phyloP scores from a whole-genome alignment of 2,113 vertebrate genomes.

The Brachypodius melanocephalos region DNA sequence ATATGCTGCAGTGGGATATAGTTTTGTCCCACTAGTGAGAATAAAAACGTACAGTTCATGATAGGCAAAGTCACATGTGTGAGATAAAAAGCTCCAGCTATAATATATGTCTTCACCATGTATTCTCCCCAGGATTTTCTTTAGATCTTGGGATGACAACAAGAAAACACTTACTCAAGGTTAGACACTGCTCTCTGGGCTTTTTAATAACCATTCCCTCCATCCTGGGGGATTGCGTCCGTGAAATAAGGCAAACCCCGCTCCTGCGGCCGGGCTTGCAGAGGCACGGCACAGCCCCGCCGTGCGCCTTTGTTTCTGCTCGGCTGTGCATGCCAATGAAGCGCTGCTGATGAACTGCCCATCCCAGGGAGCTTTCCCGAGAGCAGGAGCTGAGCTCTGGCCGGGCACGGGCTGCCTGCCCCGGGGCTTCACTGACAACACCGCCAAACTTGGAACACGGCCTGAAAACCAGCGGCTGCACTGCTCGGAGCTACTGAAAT shows the following conservation, averaged over 20 bases:
- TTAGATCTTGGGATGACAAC: constrained; percentile 78
- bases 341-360: accelerated
- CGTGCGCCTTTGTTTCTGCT: neutral
- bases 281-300: neutral
- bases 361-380: neutral
- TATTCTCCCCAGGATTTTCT: constrained; percentile 78
- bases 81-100: constrained; percentile 79
- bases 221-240: constrained; percentile 45
- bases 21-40: constrained; percentile 82
- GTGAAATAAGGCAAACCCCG: constrained; percentile 22
- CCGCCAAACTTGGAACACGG: accelerated
- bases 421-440: accelerated
- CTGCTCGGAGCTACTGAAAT: accelerated
- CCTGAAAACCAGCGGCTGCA: accelerated
- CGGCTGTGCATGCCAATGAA: neutral
- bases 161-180: constrained; percentile 82
- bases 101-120: constrained; percentile 77
- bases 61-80: constrained; percentile 80
- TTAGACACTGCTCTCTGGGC: constrained; percentile 66
- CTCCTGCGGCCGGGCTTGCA: neutral
- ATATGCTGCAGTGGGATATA: constrained; percentile 80
- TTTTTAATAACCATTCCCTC: constrained; percentile 65
- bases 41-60: constrained; percentile 79
- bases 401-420: neutral
- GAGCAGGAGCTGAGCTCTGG: neutral